Evolutionary conservation across 2,888 invertebrate genomes (phyloP).

Genomic region (Campopleginae sp.): DNA sequence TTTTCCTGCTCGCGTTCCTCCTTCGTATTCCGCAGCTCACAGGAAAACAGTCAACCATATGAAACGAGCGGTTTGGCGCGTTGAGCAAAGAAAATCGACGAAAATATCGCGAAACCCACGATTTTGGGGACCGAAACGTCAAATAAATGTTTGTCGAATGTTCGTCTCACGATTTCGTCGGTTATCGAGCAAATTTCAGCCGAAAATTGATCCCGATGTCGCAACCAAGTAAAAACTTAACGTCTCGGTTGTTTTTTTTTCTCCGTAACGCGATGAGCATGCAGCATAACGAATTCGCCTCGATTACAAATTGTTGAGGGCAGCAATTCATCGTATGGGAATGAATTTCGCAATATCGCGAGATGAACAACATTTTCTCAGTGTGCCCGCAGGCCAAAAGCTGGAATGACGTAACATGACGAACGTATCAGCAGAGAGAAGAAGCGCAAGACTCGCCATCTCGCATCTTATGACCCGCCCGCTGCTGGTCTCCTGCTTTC

Average conservation of each 20-base stretch:
- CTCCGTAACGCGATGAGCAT: too few species aligned
- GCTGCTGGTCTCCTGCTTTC: slow-evolving; percentile 10
- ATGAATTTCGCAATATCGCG: slow-evolving; percentile 32
- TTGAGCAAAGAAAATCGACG: neutral
- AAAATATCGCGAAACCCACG: too few species aligned
- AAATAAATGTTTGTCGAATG: too few species aligned
- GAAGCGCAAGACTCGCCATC: slow-evolving; percentile 44
- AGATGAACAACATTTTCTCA: slow-evolving; percentile 32
- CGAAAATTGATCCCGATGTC: too few species aligned
- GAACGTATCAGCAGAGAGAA: slow-evolving; percentile 33
- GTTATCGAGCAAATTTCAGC: too few species aligned
- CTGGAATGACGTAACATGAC: slow-evolving; percentile 56
- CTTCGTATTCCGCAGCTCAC: neutral
- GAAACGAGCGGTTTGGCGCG: neutral
- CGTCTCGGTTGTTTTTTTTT: too few species aligned
- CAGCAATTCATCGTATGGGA: neutral
- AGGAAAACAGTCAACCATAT: neutral
- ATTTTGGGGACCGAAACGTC: too few species aligned
- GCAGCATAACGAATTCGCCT: too few species aligned
- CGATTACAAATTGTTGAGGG: neutral
- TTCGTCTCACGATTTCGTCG: too few species aligned
- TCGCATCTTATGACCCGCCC: slow-evolving; percentile 39
- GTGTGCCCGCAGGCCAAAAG: slow-evolving; percentile 3
- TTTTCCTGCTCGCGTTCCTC: neutral
- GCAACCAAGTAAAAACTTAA: too few species aligned